Percentiles rank a stretch among this genome's conserved stretches.
phyloP scores from a whole-genome alignment of 2,888 invertebrate genomes.

The Steinernema hermaphroditum region DNA sequence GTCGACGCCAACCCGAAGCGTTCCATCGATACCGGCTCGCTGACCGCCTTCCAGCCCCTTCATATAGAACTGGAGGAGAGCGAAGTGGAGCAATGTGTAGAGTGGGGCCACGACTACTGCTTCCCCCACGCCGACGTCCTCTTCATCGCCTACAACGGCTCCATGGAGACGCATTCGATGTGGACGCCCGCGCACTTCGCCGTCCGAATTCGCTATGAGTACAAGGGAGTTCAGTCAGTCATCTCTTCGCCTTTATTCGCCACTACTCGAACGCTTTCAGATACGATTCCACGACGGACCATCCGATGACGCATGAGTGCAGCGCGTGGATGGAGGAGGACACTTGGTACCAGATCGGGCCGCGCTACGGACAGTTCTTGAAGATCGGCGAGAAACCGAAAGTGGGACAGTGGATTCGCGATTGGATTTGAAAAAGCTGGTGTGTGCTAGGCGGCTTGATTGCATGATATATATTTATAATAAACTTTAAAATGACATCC shows the following conservation, averaged over 20 bases:
- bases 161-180: not conserved
- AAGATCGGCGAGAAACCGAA: not conserved
- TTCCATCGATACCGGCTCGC: conserved; percentile 13
- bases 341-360: conserved; percentile 12
- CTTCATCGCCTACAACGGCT: not conserved
- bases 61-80: not conserved
- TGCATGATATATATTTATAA: no score
- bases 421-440: no score
- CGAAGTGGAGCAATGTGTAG: not conserved
- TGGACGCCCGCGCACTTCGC: not conserved
- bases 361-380: not conserved
- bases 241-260: not conserved
- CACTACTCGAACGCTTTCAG: not conserved
- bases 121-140: conserved; percentile 11
- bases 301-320: not conserved
- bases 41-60: not conserved
- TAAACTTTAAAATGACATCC: no score
- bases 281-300: not conserved
- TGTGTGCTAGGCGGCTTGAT: no score
- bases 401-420: not conserved
- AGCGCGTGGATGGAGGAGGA: not conserved
- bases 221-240: not conserved
- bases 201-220: not conserved
- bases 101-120: conserved; percentile 15
- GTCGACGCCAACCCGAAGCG: not conserved